These are phyloP conservation scores for Planococcus citri DNA, from an alignment of 1,140 invertebrate genomes.

Conservation along the genomic window DNA sequence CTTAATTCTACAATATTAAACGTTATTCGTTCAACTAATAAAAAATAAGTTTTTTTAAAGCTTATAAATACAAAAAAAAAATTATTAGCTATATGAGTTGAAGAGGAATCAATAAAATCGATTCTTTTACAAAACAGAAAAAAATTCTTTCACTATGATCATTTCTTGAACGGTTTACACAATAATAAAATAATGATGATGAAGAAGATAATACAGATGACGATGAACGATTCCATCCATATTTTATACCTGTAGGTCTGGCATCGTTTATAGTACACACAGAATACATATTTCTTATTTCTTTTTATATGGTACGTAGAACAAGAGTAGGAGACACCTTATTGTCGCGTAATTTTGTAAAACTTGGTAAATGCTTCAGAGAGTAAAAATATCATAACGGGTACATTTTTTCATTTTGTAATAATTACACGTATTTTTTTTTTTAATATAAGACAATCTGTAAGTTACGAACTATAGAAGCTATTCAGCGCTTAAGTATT, in stretches of 20 bases:
- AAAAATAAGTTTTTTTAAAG: conserved; percentile 8
- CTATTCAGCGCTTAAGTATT: not conserved
- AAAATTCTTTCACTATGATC: not conserved
- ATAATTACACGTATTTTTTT: not conserved
- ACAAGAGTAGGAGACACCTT: not conserved
- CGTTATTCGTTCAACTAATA: conserved; percentile 19
- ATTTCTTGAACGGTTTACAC: not conserved
- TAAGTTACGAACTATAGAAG: not conserved
- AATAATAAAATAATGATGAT: not conserved
- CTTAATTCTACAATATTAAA: conserved; percentile 15
- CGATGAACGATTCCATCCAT: no score
- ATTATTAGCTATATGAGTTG: conserved; percentile 10
- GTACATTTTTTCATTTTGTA: not conserved
- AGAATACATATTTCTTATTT: no score
- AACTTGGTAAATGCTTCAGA: not conserved
- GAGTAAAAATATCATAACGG: no score
- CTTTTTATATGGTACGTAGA: no score
- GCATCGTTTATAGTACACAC: no score
- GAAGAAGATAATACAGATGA: no score
- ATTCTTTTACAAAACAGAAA: not conserved
- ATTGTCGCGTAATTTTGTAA: not conserved
- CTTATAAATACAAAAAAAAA: conserved; percentile 17
- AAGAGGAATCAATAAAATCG: not conserved
- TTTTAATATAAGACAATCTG: not conserved
- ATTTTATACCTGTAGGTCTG: no score